A percentile compares a stretch with the other conserved stretches of the same genome.
These are phyloP conservation scores for Drosophila ficusphila DNA, from an alignment of 1,140 invertebrate genomes.

Conservation along the genomic window DNA sequence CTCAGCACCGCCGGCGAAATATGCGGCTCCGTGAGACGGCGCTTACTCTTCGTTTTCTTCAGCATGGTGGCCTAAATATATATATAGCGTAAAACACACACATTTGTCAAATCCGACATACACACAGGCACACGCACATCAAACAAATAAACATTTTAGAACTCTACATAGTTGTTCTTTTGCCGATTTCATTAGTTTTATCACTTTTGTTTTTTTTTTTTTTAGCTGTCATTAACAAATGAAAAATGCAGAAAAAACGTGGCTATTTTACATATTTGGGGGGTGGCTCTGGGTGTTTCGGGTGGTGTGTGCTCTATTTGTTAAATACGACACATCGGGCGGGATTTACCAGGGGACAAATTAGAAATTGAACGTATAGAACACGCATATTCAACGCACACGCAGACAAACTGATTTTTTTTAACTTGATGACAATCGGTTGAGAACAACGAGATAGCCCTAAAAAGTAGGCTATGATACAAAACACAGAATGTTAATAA, in stretches of 20 bases:
- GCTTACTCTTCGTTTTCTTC: conserved; percentile 96
- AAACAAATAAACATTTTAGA: conserved; percentile 31
- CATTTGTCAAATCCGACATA: conserved; percentile 73
- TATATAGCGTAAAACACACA: conserved; percentile 73
- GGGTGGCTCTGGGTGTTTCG: conserved; percentile 13
- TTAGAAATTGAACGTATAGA: conserved; percentile 46
- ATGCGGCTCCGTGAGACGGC: conserved; percentile 93
- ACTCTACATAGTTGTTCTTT: conserved; percentile 32
- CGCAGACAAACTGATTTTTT: conserved; percentile 11
- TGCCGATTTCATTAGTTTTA: conserved; percentile 31
- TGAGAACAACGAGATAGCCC: no score
- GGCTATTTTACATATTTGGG: conserved; percentile 53
- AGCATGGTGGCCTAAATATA: conserved; percentile 87
- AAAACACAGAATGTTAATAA: no score
- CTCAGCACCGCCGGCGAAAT: conserved; percentile 87
- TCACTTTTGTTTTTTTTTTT: conserved; percentile 4
- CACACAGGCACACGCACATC: conserved; percentile 63
- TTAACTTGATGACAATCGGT: conserved; percentile 13
- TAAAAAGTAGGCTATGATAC: no score
- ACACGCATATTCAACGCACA: conserved; percentile 62
- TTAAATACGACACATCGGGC: conserved; percentile 46
- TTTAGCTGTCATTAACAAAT: conserved; percentile 42
- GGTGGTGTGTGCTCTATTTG: conserved; percentile 56
- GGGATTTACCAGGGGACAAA: conserved; percentile 42
- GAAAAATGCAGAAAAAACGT: conserved; percentile 54